Evolutionary conservation across 2,888 invertebrate species (phyloP).

Genomic region (Thecocarcelia acutangulata): DNA sequence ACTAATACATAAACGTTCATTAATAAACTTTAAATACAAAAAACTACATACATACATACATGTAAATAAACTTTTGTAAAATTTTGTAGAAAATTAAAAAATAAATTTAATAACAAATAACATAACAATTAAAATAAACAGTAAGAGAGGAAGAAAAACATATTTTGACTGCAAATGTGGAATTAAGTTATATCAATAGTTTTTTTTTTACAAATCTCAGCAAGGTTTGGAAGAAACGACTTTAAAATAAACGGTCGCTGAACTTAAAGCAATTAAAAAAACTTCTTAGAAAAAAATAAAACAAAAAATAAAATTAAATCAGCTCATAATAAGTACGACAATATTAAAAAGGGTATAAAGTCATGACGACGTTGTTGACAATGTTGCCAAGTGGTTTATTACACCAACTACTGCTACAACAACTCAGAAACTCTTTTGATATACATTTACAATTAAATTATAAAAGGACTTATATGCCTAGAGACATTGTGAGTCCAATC

Average conservation of each 20-base stretch:
- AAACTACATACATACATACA: slow-evolving; percentile 35
- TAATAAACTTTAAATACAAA: slow-evolving; percentile 43
- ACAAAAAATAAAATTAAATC: slow-evolving; percentile 33
- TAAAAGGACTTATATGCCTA: slow-evolving; percentile 76
- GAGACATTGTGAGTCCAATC: slow-evolving; percentile 77
- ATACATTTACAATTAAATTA: slow-evolving; percentile 77
- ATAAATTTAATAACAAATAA: neutral
- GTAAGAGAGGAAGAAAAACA: slow-evolving; percentile 35
- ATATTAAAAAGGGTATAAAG: slow-evolving; percentile 43
- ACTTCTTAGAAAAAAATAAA: slow-evolving; percentile 46
- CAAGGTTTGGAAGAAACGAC: neutral
- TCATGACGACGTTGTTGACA: slow-evolving; percentile 61
- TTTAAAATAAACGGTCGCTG: slow-evolving; percentile 7
- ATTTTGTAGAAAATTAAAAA: neutral
- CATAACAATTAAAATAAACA: neutral
- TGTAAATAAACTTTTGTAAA: slow-evolving; percentile 13
- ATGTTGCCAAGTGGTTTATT: slow-evolving; percentile 67
- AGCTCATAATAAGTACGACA: neutral
- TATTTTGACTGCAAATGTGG: slow-evolving; percentile 3
- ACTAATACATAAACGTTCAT: slow-evolving; percentile 36
- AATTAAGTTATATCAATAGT: slow-evolving; percentile 3
- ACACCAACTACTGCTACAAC: slow-evolving; percentile 58
- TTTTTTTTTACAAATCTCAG: neutral
- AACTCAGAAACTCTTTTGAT: slow-evolving; percentile 75
- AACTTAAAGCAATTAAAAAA: slow-evolving; percentile 47